Base-by-base conservation (phyloP, 35 echinoderm and acorn worm species). In the Apostichopus parvimensis region DNA sequence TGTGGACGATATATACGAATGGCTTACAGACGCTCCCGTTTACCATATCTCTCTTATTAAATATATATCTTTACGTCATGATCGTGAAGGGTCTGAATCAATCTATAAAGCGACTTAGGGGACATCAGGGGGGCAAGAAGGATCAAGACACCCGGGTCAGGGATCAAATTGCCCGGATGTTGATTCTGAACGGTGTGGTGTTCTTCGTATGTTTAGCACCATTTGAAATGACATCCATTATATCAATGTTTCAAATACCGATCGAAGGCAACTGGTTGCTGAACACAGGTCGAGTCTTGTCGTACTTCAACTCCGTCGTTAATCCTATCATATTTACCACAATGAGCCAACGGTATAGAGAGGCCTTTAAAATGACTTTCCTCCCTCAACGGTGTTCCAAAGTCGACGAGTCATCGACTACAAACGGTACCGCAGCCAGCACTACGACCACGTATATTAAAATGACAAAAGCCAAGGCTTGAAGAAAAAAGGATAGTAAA, bases 301-400 rank as follows among this genome's bases (percentile, higher is more conserved):
- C 93, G 11, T 99, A 99, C 54, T 61, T 99, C 8, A 99, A 99
- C 64, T 94, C 93, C 9, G 95, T 94, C 4, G 93, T 99, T 5
- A 99, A 99, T 52, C 97, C 97, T 1, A 88, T 99, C 26, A 96
- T 99, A 1, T 99, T 96, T 28, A 99, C 95, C 24, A 91, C 93
- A 2, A 90, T 95, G 91, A 99, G 97, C 87, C 83, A 92, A 23
- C 83, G 91, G 58, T 99, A 99, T 68, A 79, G 97, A 56, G 93
- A 94, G 15, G 95, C 97, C 5, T 99, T 99, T 70, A 94, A 92
- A 88, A 80, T 89, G 18, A 81, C 91, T 34, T 97, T 97, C 58
- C 57, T 95, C 6, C 94, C 94, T 20, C 54, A 79, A 14, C 53
- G 56, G 1, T 91, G 89, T 73, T 24, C 24, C 53, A 56, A 72